Evolutionary conservation across 2,888 invertebrate species (phyloP).

Genomic region (Beris chalybata): DNA sequence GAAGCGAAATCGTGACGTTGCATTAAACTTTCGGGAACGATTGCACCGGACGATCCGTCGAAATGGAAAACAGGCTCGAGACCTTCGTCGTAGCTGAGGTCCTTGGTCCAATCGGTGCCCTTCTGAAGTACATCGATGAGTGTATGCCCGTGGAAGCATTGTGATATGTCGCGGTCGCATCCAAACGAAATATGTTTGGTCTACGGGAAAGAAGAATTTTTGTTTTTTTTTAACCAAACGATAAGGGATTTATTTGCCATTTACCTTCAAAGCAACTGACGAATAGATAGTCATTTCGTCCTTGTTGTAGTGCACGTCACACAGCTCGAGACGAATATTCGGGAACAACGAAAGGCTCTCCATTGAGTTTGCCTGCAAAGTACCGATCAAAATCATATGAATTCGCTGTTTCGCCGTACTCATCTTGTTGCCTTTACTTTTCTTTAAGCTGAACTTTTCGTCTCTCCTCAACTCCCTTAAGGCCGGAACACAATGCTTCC

Average conservation of each 20-base stretch:
- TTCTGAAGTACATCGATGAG: constrained; percentile 51
- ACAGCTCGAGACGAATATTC: constrained; percentile 53
- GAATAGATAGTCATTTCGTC: constrained; percentile 52
- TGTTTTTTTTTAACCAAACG: not conserved
- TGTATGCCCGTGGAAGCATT: constrained; percentile 48
- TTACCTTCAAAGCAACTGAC: constrained; percentile 52
- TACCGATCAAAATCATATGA: constrained; percentile 7
- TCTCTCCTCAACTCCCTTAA: too few species aligned
- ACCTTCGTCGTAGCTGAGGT: constrained; percentile 80
- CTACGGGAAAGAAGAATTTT: constrained; percentile 40
- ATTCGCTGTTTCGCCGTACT: not conserved
- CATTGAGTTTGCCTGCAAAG: constrained; percentile 48
- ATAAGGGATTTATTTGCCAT: not conserved
- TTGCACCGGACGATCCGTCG: constrained; percentile 89
- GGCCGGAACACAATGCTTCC: too few species aligned
- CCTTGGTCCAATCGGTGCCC: constrained; percentile 80
- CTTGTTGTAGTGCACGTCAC: constrained; percentile 56
- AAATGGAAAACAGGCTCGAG: constrained; percentile 94
- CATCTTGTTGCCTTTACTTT: not conserved
- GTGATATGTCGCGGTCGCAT: constrained; percentile 80
- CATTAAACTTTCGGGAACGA: constrained; percentile 76
- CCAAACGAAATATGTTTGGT: constrained; percentile 86
- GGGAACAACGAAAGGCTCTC: constrained; percentile 54
- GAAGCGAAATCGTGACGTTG: constrained; percentile 68
- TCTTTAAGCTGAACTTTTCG: too few species aligned